A percentile compares a stretch with the other conserved stretches of the same genome.
Evolutionary conservation across 2,113 vertebrate genomes (phyloP).

Genomic region (rabbit (Oryctolagus cuniculus)): DNA sequence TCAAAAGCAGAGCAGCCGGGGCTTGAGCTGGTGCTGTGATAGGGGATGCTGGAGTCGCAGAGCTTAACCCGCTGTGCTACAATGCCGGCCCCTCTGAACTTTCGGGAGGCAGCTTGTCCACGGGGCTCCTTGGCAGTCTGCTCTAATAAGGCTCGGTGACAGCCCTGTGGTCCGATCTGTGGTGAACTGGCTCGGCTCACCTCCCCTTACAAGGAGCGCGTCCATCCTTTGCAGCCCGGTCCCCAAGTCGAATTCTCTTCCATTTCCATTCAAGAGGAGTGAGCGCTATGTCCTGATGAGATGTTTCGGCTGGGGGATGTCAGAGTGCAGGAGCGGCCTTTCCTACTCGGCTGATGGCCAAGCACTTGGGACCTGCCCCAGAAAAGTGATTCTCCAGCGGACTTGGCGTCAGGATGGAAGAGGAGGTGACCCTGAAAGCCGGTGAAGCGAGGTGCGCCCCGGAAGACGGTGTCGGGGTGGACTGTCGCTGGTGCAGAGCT

Average conservation of each 20-base stretch:
- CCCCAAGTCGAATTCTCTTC: not conserved
- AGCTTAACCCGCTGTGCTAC: too few species aligned
- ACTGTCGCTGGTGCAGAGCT: not conserved
- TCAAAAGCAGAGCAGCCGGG: too few species aligned
- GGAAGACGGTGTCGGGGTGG: not conserved
- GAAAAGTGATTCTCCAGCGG: not conserved
- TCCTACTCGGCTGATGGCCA: not conserved
- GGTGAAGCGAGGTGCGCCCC: not conserved
- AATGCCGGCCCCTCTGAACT: too few species aligned
- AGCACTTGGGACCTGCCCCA: not conserved
- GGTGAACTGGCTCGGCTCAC: too few species aligned
- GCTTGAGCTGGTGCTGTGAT: too few species aligned
- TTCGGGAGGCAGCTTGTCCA: too few species aligned
- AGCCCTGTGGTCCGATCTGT: not conserved
- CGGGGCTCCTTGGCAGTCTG: accelerated
- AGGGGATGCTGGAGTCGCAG: too few species aligned
- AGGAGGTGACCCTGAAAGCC: not conserved
- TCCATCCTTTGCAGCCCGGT: not conserved
- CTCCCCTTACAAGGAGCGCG: not conserved
- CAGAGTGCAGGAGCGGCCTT: not conserved
- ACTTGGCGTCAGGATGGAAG: not conserved
- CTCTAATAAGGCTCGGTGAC: not conserved
- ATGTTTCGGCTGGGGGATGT: not conserved
- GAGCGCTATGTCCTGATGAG: not conserved
- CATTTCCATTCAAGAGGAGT: not conserved